Evolutionary conservation across 2,797 vertebrate species (phyloP), one percentile per base, ranked within the genome.

Genomic region (Poliocrania exsul): DNA sequence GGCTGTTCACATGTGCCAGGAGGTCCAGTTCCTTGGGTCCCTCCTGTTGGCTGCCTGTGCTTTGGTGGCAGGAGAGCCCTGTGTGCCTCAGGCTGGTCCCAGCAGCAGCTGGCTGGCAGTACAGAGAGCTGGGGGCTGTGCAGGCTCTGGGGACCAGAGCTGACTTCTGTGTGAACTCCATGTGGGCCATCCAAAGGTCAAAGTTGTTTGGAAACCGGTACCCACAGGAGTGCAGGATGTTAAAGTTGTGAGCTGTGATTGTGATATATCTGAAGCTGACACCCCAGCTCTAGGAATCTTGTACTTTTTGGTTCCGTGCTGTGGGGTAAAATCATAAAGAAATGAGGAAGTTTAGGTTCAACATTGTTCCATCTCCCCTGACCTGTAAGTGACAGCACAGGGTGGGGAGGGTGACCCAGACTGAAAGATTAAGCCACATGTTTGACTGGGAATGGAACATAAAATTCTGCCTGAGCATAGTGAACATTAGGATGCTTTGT

Each of bases 151-250:
- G 53, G 35, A 26, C 19, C 26, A 14, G 13, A 53, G 26, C 60
- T 92, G 77, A 38, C 46, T 70, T 66, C 26, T 10, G 12, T 17
- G 18, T 29, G 77, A 70, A 61, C 17, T 62, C 37, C 25, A 4
- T 5, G 2, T 17, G 26, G 58, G 6, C 28, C 85, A 90, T 70
- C 65, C 57, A 62, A 54, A 77, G 11, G 33, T 51, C 53, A 33
- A 51, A 90, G 77, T 64, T 33, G 9, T 86, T 84, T 67, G 73
- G 70, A 35, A 86, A 25, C 73, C 44, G 11, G 6, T 74, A 33
- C 8, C 51, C 26, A 10, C 40, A 58, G 1, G 10, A 54, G 31
- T 0, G 0, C 28, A 46, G 16, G 17, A 11, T 71, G 4, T 62
- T 33, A 2, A 72, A 77, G 65, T 12, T 66, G 21, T 24, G 49